Evolutionary conservation across 2,888 invertebrate species (phyloP), one percentile per base, ranked within the genome.

Genomic region (Caenorhabditis macrosperma): DNA sequence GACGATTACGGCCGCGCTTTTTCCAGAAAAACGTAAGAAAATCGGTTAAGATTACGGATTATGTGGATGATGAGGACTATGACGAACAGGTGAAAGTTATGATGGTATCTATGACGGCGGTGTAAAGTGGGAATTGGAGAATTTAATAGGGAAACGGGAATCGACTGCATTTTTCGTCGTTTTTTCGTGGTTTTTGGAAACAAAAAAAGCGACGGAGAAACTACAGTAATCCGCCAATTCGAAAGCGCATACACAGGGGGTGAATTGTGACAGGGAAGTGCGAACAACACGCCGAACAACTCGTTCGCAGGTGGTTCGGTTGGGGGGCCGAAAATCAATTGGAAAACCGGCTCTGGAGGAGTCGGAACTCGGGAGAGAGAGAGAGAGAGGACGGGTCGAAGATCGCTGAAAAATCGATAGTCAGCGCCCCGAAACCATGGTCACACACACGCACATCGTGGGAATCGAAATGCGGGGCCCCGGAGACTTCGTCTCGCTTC

Each of bases 381-480:
- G 26, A 5, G 20, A 26, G 41, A 54, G 22, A 52, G n/a, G 15
- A 38, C 38, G 9, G 15, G 6, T 10, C 17, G 10, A 46, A 46
- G 20, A 12, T 15, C 24, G 54, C 17, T 44, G 15, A 44, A 57
- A 57, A 57, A 59, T 46, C 20, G 26, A 59, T 46, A 67, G 30
- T 41, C 22, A 48, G 22, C 30, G n/a, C 57, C n/a, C n/a, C 7
- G 30, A 17, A 24, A 17, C 46, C n/a, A 44, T 28, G 30, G 41
- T 33, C 67, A 57, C 12, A 22, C 44, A 33, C 55, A 22, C 41
- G 17, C 52, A 66, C 44, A 59, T 54, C 66, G 66, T 66, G 66
- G 66, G 66, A 66, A 66, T 66, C 30, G 67, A 67, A 67, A 67
- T 57, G 57, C 35, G 26, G 66, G n/a, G n/a, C 44, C 55, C 57